These are phyloP conservation scores for Coccyzus lansbergi DNA, from an alignment of 2,797 vertebrate species.

Conservation along the genomic window DNA sequence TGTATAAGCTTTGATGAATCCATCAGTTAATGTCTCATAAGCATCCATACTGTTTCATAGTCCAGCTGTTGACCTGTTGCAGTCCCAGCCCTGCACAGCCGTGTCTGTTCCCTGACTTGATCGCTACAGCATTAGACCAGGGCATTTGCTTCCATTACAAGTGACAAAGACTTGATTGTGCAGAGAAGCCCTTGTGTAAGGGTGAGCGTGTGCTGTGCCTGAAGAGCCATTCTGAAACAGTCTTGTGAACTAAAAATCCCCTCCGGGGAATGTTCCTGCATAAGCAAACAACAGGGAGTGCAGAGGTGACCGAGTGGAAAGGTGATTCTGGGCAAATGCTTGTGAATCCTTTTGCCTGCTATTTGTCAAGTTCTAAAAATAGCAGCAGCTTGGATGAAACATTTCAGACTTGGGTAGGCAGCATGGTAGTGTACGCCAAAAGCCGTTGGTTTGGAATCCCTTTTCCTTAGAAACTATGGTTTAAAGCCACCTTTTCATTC, in stretches of 20 bases:
- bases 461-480: background rate
- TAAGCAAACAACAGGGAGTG: conserved; percentile 33
- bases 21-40: background rate
- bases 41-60: background rate
- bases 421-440: background rate
- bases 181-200: background rate
- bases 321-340: conserved; percentile 54
- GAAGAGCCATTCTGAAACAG: background rate
- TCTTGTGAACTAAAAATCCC: conserved; percentile 27
- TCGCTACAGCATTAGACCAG: background rate
- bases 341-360: conserved; percentile 43
- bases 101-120: background rate
- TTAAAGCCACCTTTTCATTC: background rate
- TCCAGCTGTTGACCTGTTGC: background rate
- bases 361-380: conserved; percentile 53
- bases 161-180: background rate
- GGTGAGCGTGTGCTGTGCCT: background rate
- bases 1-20: background rate
- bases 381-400: background rate
- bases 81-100: background rate
- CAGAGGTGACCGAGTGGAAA: conserved; percentile 39
- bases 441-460: background rate
- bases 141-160: background rate
- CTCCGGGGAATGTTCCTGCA: background rate
- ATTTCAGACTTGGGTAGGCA: background rate